Evolutionary conservation across 2,888 invertebrate genomes (phyloP).

Genomic region (Parnassius orleans): DNA sequence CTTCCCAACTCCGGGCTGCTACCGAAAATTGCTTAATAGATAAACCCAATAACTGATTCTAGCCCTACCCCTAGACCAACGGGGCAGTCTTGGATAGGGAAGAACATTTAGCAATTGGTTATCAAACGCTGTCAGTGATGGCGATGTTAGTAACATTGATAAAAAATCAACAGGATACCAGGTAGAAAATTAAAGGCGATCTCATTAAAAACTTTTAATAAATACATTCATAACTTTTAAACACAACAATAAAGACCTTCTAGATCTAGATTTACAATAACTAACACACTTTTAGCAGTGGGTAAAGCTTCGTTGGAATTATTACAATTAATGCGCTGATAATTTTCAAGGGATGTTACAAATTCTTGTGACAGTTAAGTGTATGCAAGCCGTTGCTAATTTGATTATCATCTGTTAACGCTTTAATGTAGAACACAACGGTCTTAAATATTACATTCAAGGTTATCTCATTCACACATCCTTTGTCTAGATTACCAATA

Average conservation of each 20-base stretch:
- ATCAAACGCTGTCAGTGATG: no score
- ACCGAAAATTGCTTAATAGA: no score
- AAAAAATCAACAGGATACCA: no score
- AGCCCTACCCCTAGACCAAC: no score
- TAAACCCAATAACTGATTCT: no score
- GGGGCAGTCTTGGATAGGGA: no score
- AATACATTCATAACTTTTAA: slow-evolving; percentile 62
- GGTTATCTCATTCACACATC: slow-evolving; percentile 36
- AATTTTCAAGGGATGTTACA: slow-evolving; percentile 7
- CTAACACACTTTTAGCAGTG: slow-evolving; percentile 5
- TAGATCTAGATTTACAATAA: slow-evolving; percentile 33
- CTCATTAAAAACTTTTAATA: slow-evolving; percentile 65
- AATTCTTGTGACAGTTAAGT: background rate
- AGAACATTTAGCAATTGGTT: no score
- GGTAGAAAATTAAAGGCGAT: slow-evolving; percentile 37
- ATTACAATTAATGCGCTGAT: slow-evolving; percentile 6
- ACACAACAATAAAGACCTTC: slow-evolving; percentile 60
- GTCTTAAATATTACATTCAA: slow-evolving; percentile 18
- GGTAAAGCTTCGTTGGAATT: slow-evolving; percentile 5
- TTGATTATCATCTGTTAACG: slow-evolving; percentile 8
- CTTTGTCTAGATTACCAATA: slow-evolving; percentile 1
- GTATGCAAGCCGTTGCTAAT: slow-evolving; percentile 8
- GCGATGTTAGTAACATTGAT: no score
- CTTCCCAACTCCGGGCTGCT: no score
- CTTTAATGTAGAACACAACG: slow-evolving; percentile 21